Evolutionary conservation across 2,113 vertebrate genomes (phyloP).

Genomic region (Chrysochloris asiatica): DNA sequence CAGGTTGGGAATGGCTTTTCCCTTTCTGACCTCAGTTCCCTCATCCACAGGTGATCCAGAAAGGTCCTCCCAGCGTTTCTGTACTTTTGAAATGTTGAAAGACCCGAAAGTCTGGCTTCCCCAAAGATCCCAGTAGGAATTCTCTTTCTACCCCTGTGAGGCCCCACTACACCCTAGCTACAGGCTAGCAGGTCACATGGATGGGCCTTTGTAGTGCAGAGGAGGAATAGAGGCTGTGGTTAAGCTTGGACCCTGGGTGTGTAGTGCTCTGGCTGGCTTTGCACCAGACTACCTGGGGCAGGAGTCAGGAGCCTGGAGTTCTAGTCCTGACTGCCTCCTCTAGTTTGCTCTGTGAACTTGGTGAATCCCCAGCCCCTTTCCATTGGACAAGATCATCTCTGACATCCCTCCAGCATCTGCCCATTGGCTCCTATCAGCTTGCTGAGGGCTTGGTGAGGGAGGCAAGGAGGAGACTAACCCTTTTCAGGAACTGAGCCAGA

Average conservation of each 20-base stretch:
- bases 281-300: too few relatives aligned
- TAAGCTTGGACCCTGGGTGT: background rate
- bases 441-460: background rate
- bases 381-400: background rate
- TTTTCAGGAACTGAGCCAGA: background rate
- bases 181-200: background rate
- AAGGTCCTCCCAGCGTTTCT: background rate
- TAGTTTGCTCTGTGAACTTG: background rate
- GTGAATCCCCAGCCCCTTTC: background rate
- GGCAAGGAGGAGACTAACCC: background rate
- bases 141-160: background rate
- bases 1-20: background rate
- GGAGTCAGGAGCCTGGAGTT: background rate
- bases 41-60: background rate
- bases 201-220: background rate
- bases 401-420: background rate
- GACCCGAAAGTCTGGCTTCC: background rate
- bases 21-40: background rate
- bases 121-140: background rate
- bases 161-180: accelerated
- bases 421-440: background rate
- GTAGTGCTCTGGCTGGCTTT: background rate
- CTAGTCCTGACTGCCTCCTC: background rate
- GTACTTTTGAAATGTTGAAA: background rate
- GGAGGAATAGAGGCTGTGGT: background rate